phyloP scores from a whole-genome alignment of 2,888 invertebrate species.

The Nesidiocoris tenuis region DNA sequence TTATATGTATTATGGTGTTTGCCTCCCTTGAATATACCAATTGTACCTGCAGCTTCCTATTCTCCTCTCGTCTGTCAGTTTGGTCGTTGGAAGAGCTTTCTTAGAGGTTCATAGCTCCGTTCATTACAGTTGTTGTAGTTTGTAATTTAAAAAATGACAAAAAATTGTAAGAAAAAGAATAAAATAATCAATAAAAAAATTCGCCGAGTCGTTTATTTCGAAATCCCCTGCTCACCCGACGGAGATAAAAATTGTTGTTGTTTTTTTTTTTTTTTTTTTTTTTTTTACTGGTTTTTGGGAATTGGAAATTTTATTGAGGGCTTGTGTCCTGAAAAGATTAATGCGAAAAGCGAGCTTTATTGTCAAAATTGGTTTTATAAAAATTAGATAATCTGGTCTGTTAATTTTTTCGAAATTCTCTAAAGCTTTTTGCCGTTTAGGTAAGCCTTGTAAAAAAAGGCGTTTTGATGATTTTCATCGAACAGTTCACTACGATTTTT shows the following conservation, averaged over 20 bases:
- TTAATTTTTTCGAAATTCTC: no score
- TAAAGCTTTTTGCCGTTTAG: no score
- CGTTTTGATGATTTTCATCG: no score
- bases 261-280: no score
- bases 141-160: constrained; percentile 42
- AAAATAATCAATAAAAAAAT: constrained; percentile 27
- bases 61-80: constrained; percentile 42
- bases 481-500: no score
- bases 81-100: constrained; percentile 42
- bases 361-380: no score
- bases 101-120: constrained; percentile 43
- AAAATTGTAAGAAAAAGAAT: constrained; percentile 39
- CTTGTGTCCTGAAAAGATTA: no score
- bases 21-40: constrained; percentile 52
- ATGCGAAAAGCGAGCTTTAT: no score
- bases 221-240: neutral
- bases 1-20: constrained; percentile 42
- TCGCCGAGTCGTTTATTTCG: constrained; percentile 11
- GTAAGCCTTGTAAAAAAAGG: no score
- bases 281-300: no score
- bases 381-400: no score
- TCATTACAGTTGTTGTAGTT: constrained; percentile 43
- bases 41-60: constrained; percentile 43
- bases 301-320: no score
- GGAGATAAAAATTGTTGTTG: neutral